Percentiles rank a stretch among this genome's conserved stretches.
These are phyloP conservation scores for Coenobita brevimanus DNA, from an alignment of 1,140 invertebrate species.

Conservation along the genomic window DNA sequence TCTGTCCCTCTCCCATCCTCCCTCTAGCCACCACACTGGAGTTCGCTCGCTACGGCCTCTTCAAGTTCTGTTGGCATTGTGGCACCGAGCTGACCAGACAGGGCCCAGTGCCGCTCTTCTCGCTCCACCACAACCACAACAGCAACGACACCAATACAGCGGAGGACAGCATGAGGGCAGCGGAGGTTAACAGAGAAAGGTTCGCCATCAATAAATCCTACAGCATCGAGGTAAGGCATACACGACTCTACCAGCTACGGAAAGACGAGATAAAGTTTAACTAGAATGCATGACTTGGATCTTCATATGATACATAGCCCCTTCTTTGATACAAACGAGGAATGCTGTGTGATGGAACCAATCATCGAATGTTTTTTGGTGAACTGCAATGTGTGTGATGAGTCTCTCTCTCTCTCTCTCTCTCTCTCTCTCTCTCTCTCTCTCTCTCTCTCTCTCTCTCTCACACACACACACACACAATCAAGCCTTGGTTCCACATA, in stretches of 20 bases:
- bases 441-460: conserved; percentile 3
- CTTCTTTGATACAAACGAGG: too few species aligned
- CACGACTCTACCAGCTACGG: too few species aligned
- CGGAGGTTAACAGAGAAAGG: conserved; percentile 88
- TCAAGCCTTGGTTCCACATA: too few species aligned
- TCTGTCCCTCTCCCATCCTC: background rate
- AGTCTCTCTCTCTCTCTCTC: conserved; percentile 12
- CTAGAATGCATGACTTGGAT: too few species aligned
- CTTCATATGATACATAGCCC: too few species aligned
- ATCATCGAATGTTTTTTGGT: too few species aligned
- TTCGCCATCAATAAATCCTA: conserved; percentile 97
- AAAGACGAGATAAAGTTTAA: too few species aligned
- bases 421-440: background rate
- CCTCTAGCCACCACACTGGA: conserved; percentile 38
- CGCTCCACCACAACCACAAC: background rate
- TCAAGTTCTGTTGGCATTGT: conserved; percentile 61
- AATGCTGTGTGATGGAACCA: too few species aligned
- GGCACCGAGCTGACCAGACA: conserved; percentile 37
- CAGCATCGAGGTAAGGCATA: conserved; percentile 93
- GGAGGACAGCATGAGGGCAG: conserved; percentile 41
- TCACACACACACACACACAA: background rate
- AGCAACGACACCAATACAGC: background rate
- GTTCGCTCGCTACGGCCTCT: conserved; percentile 54
- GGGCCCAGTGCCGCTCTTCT: background rate
- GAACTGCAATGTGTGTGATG: too few species aligned